A percentile compares a stretch with the other conserved stretches of the same genome.
Conservation (phyloP, 2,888 invertebrate species). For the Theodoxus fluviatilis region DNA sequence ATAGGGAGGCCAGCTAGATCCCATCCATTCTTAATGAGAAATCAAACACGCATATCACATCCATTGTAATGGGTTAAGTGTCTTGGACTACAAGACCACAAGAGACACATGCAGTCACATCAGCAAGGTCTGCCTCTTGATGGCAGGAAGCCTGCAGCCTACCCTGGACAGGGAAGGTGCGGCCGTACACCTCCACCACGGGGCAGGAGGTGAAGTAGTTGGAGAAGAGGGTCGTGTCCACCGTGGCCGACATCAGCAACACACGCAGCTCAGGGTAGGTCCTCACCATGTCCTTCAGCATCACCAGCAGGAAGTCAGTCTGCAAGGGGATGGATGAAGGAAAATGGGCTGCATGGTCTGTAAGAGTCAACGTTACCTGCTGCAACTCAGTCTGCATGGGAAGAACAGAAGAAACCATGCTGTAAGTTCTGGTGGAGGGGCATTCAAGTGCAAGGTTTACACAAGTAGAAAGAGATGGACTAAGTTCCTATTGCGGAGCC, state of each 20-base stretch:
- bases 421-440: background rate
- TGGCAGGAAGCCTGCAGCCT: too few species aligned
- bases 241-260: constrained; percentile 97
- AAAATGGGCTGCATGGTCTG: too few species aligned
- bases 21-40: too few species aligned
- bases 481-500: too few species aligned
- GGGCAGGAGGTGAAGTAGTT: constrained; percentile 91
- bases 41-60: too few species aligned
- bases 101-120: background rate
- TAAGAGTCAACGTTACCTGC: background rate
- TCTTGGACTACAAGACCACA: too few species aligned
- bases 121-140: background rate
- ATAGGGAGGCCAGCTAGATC: too few species aligned
- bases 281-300: constrained; percentile 92
- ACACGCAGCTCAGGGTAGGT: constrained; percentile 89
- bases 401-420: background rate
- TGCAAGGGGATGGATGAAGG: constrained; percentile 39
- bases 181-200: constrained; percentile 88
- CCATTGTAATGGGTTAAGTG: too few species aligned
- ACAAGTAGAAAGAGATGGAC: too few species aligned
- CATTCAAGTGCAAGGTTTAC: background rate
- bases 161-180: constrained; percentile 83
- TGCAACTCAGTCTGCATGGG: background rate
- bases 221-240: constrained; percentile 90
- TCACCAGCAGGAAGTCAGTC: constrained; percentile 93